Evolutionary conservation across 2,888 invertebrate species (phyloP).

Genomic region (Callyntrura guangdongensis): DNA sequence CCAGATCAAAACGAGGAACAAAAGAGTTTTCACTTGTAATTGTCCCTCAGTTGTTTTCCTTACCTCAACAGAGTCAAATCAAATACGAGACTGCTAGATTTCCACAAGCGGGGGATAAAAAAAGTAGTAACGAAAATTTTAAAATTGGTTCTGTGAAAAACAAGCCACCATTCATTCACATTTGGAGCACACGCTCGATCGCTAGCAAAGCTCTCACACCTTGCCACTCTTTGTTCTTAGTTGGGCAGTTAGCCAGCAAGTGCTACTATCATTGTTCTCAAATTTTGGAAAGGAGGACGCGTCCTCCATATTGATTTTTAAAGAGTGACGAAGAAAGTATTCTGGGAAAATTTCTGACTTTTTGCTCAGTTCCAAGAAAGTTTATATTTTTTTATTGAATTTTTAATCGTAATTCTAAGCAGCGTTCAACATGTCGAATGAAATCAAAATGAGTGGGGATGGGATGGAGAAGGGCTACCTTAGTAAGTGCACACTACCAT

Average conservation of each 20-base stretch:
- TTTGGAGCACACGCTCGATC: too few species aligned
- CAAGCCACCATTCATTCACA: not conserved
- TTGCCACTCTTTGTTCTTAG: slow-evolving; percentile 48
- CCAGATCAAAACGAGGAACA: slow-evolving; percentile 54
- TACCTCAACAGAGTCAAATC: slow-evolving; percentile 54
- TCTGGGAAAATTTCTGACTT: slow-evolving; percentile 1
- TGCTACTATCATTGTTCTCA: slow-evolving; percentile 46
- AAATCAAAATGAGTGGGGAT: slow-evolving; percentile 69
- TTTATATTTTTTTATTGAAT: slow-evolving; percentile 13
- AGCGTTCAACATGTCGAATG: slow-evolving; percentile 58
- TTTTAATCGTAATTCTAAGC: not conserved
- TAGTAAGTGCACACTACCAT: slow-evolving; percentile 51
- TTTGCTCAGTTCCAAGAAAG: slow-evolving; percentile 45
- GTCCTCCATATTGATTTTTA: slow-evolving; percentile 55
- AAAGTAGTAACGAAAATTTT: not conserved
- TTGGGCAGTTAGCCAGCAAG: slow-evolving; percentile 47
- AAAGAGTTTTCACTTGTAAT: slow-evolving; percentile 55
- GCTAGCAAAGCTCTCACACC: not conserved
- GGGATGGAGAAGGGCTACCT: slow-evolving; percentile 68
- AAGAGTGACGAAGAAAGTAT: not conserved
- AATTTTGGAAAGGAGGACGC: slow-evolving; percentile 50
- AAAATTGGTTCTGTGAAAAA: not conserved
- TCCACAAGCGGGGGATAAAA: slow-evolving; percentile 15
- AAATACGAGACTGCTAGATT: not conserved
- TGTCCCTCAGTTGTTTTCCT: slow-evolving; percentile 57